These are phyloP conservation scores for Scaeva pyrastri DNA, from an alignment of 2,888 invertebrate species.

Conservation along the genomic window DNA sequence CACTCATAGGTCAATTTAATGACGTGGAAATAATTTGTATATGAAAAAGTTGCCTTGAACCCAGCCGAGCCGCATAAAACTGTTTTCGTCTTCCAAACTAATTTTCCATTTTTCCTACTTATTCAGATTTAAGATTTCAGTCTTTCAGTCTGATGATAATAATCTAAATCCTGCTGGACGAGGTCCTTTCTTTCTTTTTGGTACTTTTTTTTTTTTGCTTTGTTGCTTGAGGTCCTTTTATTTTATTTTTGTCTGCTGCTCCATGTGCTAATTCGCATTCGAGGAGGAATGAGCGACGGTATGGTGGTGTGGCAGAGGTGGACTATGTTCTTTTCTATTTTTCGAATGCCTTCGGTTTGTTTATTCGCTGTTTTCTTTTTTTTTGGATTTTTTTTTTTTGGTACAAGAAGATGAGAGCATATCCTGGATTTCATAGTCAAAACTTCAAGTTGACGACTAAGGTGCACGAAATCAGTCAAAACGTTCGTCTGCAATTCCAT, in stretches of 20 bases:
- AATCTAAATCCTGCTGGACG: conserved; percentile 68
- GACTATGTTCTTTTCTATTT: conserved; percentile 31
- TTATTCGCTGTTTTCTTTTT: conserved; percentile 14
- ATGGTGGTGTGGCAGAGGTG: conserved; percentile 62
- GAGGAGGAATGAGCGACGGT: conserved; percentile 54
- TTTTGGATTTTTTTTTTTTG: conserved; percentile 32
- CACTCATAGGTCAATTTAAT: conserved; percentile 63
- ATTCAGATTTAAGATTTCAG: conserved; percentile 45
- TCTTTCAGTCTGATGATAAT: conserved; percentile 61
- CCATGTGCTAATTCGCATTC: conserved; percentile 71
- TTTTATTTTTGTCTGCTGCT: conserved; percentile 70
- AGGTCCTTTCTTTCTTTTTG: conserved; percentile 12
- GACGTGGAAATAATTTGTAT: conserved; percentile 74
- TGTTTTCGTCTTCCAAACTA: conserved; percentile 61
- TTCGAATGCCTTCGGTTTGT: conserved; percentile 6
- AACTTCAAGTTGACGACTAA: conserved; percentile 71
- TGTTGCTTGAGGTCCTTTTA: conserved; percentile 29
- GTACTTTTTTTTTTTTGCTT: conserved; percentile 30
- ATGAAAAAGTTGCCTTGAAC: conserved; percentile 42
- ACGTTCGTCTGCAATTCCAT: conserved; percentile 31
- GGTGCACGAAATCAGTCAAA: conserved; percentile 54
- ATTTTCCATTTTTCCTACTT: conserved; percentile 73
- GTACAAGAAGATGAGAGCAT: conserved; percentile 49
- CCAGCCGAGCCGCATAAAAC: conserved; percentile 52
- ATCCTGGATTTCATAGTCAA: conserved; percentile 67